A percentile compares a stretch with the other conserved stretches of the same genome.
Conservation (phyloP, 2,888 invertebrate species). For the Trissonchulus sp. region DNA sequence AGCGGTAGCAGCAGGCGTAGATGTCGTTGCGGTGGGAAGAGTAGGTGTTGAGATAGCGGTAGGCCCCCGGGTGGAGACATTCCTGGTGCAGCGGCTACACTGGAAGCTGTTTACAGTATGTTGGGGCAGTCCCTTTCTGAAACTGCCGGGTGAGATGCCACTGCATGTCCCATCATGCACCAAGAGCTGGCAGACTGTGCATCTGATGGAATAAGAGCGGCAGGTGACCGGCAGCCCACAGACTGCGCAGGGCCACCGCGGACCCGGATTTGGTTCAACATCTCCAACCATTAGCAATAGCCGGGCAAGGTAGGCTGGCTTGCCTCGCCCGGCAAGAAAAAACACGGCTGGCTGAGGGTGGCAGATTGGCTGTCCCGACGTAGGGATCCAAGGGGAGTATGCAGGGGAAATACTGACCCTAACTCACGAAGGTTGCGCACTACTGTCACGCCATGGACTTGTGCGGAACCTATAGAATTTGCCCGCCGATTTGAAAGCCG, state of each 20-base stretch:
- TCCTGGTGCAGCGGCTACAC: neutral
- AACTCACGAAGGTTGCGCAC: no score
- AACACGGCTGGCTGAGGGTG: neutral
- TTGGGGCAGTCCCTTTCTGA: neutral
- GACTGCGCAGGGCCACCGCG: conserved; percentile 23
- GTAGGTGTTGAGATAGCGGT: neutral
- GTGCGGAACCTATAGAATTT: no score
- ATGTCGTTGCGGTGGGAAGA: neutral
- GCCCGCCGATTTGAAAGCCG: no score
- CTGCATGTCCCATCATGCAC: conserved; percentile 4
- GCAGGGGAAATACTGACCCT: no score
- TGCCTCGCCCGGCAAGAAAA: neutral
- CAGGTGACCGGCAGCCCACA: neutral
- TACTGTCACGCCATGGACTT: no score
- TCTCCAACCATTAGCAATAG: conserved; percentile 12
- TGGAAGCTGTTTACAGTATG: neutral
- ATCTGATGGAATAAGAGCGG: neutral
- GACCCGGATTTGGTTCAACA: conserved; percentile 15
- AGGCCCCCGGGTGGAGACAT: neutral
- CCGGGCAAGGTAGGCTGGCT: conserved; percentile 4
- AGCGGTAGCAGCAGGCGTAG: neutral
- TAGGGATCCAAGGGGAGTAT: conserved; percentile 1
- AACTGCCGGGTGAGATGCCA: neutral
- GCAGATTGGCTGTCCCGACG: conserved; percentile 4
- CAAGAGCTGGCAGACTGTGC: neutral